Percentiles rank a stretch among this genome's conserved stretches.
Conservation (phyloP, 1,140 invertebrate genomes). For the Trialeurodes vaporariorum region DNA sequence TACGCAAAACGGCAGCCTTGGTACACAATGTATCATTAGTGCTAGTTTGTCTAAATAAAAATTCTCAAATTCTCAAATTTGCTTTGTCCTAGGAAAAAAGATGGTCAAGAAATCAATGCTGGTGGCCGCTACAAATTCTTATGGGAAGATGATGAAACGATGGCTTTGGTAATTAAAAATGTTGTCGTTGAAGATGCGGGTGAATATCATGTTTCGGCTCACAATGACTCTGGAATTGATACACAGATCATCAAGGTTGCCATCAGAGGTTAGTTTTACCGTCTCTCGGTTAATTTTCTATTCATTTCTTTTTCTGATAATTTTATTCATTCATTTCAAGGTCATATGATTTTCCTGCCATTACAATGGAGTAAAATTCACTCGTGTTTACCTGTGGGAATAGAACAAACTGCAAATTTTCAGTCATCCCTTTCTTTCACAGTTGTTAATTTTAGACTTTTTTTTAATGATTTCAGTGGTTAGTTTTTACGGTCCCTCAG, state of each 20-base stretch:
- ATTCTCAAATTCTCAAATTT: constrained; percentile 4
- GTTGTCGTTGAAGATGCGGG: constrained; percentile 71
- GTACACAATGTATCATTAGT: no score
- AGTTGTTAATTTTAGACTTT: no score
- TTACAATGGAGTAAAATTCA: no score
- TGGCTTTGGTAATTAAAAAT: constrained; percentile 83
- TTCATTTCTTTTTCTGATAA: background rate
- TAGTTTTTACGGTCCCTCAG: no score
- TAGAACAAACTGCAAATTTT: no score
- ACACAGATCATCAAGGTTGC: constrained; percentile 56
- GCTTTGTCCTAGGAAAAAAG: constrained; percentile 47
- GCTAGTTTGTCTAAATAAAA: constrained; percentile 4
- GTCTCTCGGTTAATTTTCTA: no score
- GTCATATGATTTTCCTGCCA: no score
- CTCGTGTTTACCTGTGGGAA: no score
- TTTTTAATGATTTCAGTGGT: no score
- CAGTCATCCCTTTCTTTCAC: no score
- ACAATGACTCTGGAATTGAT: constrained; percentile 80
- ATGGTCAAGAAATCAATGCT: constrained; percentile 66
- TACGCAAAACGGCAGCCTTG: no score
- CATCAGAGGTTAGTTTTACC: constrained; percentile 52
- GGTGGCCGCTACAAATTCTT: constrained; percentile 70
- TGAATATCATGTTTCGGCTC: constrained; percentile 67
- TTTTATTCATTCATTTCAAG: no score
- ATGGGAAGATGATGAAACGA: constrained; percentile 85